A percentile compares a stretch with the other conserved stretches of the same genome.
These are phyloP conservation scores for Albula goreensis DNA, from an alignment of 2,113 vertebrate genomes.

Conservation along the genomic window DNA sequence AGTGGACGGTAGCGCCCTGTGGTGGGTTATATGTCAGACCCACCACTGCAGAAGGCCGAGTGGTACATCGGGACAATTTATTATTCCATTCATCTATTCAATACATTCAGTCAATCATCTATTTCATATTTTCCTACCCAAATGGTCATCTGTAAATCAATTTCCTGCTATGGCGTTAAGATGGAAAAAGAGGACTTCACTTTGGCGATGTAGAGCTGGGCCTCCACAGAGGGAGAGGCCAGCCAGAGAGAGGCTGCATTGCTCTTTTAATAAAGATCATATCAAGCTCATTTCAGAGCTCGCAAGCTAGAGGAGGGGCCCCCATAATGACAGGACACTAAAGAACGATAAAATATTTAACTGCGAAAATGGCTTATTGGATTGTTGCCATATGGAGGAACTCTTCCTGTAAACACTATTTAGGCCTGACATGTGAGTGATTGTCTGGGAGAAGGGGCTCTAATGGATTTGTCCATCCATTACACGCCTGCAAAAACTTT, in stretches of 20 bases:
- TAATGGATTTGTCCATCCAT: slow-evolving; percentile 26
- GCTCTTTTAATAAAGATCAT: slow-evolving; percentile 17
- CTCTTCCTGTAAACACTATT: slow-evolving; percentile 29
- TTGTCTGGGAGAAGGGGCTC: neutral
- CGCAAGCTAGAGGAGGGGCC: neutral
- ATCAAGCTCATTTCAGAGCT: neutral
- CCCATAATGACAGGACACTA: neutral
- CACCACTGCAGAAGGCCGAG: too few relatives aligned
- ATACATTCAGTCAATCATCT: neutral
- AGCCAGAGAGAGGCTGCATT: neutral
- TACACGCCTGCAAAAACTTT: slow-evolving; percentile 22
- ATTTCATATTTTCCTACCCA: neutral
- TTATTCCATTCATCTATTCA: neutral
- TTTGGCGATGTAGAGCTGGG: neutral
- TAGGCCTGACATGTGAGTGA: slow-evolving; percentile 20
- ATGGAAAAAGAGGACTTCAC: neutral
- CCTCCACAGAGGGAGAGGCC: neutral
- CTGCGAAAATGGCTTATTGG: slow-evolving; percentile 15
- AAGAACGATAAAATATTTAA: slow-evolving; percentile 29
- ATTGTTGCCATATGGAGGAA: neutral
- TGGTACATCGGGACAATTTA: neutral
- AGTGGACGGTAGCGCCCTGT: too few relatives aligned
- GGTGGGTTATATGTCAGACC: too few relatives aligned
- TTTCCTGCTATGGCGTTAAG: neutral
- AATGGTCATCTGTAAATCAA: neutral